phyloP scores from a whole-genome alignment of 2,888 invertebrate genomes.

The Holacanthella duospinosa region DNA sequence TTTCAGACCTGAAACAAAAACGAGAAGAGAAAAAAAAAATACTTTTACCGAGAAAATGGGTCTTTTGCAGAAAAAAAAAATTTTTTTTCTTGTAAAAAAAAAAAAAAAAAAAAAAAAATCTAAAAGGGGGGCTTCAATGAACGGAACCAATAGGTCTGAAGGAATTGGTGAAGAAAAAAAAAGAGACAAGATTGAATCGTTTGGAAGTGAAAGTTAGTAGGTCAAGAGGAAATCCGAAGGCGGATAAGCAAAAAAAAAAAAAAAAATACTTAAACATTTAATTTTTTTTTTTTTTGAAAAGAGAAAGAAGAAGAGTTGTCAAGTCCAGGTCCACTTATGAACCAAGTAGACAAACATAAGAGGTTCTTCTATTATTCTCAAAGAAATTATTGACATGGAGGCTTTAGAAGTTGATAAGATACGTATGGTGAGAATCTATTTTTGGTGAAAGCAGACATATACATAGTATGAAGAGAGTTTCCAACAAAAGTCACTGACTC shows the following conservation, averaged over 20 bases:
- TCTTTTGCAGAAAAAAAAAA: background rate
- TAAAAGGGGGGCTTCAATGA: background rate
- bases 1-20: background rate
- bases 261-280: too few relatives aligned
- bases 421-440: too few relatives aligned
- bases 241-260: too few relatives aligned
- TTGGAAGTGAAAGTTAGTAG: too few relatives aligned
- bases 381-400: slow-evolving; percentile 3
- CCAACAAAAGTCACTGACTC: background rate
- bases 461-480: background rate
- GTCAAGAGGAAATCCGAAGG: too few relatives aligned
- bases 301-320: background rate
- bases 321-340: background rate
- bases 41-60: background rate
- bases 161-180: background rate
- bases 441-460: background rate
- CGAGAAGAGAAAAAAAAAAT: slow-evolving; percentile 4
- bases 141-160: too few relatives aligned
- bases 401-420: background rate
- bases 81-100: background rate
- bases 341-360: background rate
- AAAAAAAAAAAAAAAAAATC: background rate
- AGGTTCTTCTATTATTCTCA: background rate
- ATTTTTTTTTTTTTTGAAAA: too few relatives aligned
- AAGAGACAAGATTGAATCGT: too few relatives aligned